Evolutionary conservation across 2,113 vertebrate genomes (phyloP).

Genomic region (Elanus axillaris): DNA sequence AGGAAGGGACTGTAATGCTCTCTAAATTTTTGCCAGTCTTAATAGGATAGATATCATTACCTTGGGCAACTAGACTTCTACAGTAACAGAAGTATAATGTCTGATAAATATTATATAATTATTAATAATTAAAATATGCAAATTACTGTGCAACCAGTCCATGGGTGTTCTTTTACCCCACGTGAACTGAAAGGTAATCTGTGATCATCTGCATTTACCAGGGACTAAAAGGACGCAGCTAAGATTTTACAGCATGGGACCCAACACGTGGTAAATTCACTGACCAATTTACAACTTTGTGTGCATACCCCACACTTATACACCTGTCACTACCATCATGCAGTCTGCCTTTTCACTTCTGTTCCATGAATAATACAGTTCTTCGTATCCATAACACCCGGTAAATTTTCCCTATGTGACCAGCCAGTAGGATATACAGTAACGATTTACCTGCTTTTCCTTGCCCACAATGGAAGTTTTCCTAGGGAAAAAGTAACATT

Average conservation of each 20-base stretch:
- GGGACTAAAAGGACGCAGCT: rapidly evolving
- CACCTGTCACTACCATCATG: background rate
- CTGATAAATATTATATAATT: background rate
- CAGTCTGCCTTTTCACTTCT: background rate
- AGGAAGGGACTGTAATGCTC: background rate
- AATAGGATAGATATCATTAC: background rate
- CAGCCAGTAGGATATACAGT: background rate
- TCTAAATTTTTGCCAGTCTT: background rate
- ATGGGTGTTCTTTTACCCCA: background rate
- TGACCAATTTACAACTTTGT: background rate
- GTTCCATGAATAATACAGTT: background rate
- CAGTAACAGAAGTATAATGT: background rate
- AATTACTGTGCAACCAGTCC: background rate
- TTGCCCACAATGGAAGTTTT: background rate
- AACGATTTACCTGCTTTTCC: background rate
- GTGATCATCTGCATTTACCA: background rate
- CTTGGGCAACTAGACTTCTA: background rate
- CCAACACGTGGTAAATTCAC: background rate
- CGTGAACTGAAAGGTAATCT: background rate
- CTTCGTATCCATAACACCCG: background rate
- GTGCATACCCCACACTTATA: rapidly evolving
- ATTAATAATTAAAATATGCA: background rate
- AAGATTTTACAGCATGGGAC: background rate
- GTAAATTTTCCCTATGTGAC: background rate
- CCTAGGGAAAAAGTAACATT: background rate